Percentiles rank a stretch among this genome's conserved stretches.
Evolutionary conservation across 2,888 invertebrate species (phyloP).

Genomic region (Acrobasis suavella): DNA sequence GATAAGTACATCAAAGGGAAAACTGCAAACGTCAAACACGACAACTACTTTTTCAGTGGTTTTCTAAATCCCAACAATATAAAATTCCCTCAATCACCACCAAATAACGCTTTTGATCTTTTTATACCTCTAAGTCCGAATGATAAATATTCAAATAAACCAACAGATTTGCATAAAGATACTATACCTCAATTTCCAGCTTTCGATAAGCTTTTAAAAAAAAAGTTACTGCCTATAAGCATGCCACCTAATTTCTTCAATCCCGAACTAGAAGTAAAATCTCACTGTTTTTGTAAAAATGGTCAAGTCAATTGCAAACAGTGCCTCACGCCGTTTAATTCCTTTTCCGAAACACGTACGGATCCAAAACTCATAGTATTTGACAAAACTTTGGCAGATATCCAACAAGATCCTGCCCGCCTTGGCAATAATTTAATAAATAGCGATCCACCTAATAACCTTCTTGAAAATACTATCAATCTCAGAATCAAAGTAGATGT

Average conservation of each 20-base stretch:
- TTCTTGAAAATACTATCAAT: constrained; percentile 53
- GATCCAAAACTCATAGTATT: constrained; percentile 32
- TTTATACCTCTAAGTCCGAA: constrained; percentile 52
- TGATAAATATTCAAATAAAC: constrained; percentile 42
- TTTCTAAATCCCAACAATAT: constrained; percentile 43
- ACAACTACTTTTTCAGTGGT: constrained; percentile 44
- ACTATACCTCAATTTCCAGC: constrained; percentile 23
- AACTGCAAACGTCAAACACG: constrained; percentile 39
- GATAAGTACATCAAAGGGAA: constrained; percentile 58
- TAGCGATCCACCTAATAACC: constrained; percentile 34
- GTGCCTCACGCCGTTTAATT: constrained; percentile 48
- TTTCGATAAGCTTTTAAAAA: constrained; percentile 39
- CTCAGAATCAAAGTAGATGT: constrained; percentile 68
- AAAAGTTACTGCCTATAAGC: constrained; percentile 39
- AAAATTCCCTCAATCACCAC: constrained; percentile 40
- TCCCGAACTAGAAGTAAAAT: constrained; percentile 40
- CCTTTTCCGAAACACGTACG: constrained; percentile 33
- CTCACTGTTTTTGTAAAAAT: constrained; percentile 59
- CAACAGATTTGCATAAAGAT: constrained; percentile 18
- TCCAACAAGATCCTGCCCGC: constrained; percentile 3
- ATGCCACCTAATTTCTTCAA: constrained; percentile 37
- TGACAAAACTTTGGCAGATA: constrained; percentile 22
- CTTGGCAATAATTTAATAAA: constrained; percentile 16
- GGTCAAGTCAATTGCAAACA: constrained; percentile 57
- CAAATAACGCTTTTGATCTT: constrained; percentile 52